These are phyloP conservation scores for Plutella xylostella DNA, from an alignment of 2,888 invertebrate species.

Conservation along the genomic window DNA sequence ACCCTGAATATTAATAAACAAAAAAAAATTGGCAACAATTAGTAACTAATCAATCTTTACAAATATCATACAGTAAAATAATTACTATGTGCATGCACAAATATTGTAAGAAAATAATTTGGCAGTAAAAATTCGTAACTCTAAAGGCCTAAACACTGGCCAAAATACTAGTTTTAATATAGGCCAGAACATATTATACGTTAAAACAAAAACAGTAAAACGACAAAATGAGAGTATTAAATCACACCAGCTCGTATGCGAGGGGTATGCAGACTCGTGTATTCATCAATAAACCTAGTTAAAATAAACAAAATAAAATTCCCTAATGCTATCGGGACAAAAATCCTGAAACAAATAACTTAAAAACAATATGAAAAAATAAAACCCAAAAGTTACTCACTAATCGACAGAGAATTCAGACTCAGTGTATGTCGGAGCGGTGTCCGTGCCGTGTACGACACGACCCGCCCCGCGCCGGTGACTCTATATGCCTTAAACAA, in stretches of 20 bases:
- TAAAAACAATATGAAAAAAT: conserved; percentile 68
- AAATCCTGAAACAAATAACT: conserved; percentile 70
- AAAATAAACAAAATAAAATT: conserved; percentile 68
- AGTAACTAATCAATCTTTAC: conserved; percentile 55
- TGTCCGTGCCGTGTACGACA: too few species aligned
- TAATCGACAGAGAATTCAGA: conserved; percentile 67
- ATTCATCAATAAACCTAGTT: conserved; percentile 47
- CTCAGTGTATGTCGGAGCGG: too few species aligned
- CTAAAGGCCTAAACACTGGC: conserved; percentile 67
- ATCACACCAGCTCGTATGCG: conserved; percentile 57
- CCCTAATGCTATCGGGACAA: conserved; percentile 70
- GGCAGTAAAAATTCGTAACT: conserved; percentile 69
- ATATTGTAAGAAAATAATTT: conserved; percentile 70
- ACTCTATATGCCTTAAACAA: conserved; percentile 37
- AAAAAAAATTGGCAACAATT: conserved; percentile 68
- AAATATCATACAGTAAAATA: conserved; percentile 66
- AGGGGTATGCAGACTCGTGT: conserved; percentile 53
- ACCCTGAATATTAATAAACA: conserved; percentile 67
- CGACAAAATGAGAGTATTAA: conserved; percentile 64
- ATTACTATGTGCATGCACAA: conserved; percentile 69
- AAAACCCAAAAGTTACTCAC: conserved; percentile 68
- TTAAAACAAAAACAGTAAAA: conserved; percentile 61
- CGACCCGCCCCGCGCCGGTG: too few species aligned
- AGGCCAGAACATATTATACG: conserved; percentile 55
- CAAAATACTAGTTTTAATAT: conserved; percentile 67